Evolutionary conservation across 2,113 vertebrate genomes (phyloP), one percentile per base, ranked within the genome.

Genomic region (Pluvianellus socialis): DNA sequence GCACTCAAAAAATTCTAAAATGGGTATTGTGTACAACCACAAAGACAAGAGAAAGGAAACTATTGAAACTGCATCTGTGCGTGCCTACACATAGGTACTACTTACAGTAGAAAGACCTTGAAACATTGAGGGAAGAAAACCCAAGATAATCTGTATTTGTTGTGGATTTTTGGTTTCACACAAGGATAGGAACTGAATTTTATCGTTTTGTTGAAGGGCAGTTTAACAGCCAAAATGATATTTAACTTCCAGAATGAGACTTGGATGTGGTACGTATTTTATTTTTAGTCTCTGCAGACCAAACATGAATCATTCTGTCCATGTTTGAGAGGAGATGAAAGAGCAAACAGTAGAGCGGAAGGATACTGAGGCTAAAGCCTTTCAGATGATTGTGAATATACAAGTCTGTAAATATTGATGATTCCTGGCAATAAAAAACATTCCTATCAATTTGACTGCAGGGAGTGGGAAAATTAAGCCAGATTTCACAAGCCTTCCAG

Each of bases 361-460:
- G 38, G 58, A 89, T 77, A 82, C 55, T 49, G 70, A 89, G n/a
- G 40, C 62, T 82, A 76, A 96, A 95, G 50, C 21, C 52, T 86
- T 80, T 97, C 73, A 89, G 42, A 85, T 82, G 16, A 77, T 93
- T 90, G 73, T 93, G 94, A 92, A 87, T 91, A 83, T n/a, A 80
- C 40, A 91, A 79, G 49, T 44, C 67, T 59, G 74, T 87, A 92
- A 96, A 79, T 95, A 97, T 92, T 86, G 95, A 93, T 86, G 62
- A 59, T 90, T 94, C 96, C 84, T 72, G 75, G 45, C 80, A 97
- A 92, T 88, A 96, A 96, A 96, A 88, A 42, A 26, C 38, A 74
- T 49, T 92, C 66, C 38, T 93, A 67, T 86, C 81, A 90, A 92
- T 92, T 84, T 92, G 90, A 68, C 42, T 93, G 20, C 67, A 65